Evolutionary conservation across 2,888 invertebrate genomes (phyloP).

Genomic region (Amphimallon solstitiale): DNA sequence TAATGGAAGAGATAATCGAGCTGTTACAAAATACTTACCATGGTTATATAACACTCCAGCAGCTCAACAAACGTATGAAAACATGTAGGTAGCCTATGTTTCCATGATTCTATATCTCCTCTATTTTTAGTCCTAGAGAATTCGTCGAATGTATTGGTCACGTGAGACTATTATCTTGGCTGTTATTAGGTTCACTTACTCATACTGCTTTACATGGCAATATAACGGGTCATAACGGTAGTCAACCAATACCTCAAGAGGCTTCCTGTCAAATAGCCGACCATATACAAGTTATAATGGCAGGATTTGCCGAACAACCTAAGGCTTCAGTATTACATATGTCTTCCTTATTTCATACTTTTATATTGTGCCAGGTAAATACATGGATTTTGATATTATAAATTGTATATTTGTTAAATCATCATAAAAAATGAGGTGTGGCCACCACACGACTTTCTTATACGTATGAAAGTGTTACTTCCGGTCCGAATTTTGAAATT

Average conservation of each 20-base stretch:
- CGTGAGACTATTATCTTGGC: conserved; percentile 94
- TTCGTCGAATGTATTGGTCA: conserved; percentile 95
- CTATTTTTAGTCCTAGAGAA: conserved; percentile 79
- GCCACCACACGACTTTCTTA: too few relatives aligned
- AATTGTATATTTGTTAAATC: neutral
- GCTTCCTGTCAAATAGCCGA: conserved; percentile 97
- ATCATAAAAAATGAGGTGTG: too few relatives aligned
- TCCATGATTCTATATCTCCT: neutral
- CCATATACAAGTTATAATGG: conserved; percentile 95
- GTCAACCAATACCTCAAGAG: conserved; percentile 94
- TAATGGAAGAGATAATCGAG: conserved; percentile 83
- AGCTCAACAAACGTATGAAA: conserved; percentile 82
- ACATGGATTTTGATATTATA: neutral
- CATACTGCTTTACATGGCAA: conserved; percentile 78
- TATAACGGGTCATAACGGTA: conserved; percentile 60
- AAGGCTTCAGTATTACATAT: conserved; percentile 93
- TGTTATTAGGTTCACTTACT: conserved; percentile 93
- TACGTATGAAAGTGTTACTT: too few relatives aligned
- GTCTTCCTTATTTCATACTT: conserved; percentile 96
- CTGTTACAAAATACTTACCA: conserved; percentile 84
- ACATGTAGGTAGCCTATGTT: neutral
- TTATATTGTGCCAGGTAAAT: conserved; percentile 91
- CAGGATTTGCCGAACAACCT: conserved; percentile 95
- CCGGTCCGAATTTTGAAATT: too few relatives aligned
- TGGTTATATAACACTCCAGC: conserved; percentile 88